Percentiles rank a stretch among this genome's conserved stretches.
phyloP scores from a whole-genome alignment of 2,888 invertebrate species.

The Phanerotoma sp. region DNA sequence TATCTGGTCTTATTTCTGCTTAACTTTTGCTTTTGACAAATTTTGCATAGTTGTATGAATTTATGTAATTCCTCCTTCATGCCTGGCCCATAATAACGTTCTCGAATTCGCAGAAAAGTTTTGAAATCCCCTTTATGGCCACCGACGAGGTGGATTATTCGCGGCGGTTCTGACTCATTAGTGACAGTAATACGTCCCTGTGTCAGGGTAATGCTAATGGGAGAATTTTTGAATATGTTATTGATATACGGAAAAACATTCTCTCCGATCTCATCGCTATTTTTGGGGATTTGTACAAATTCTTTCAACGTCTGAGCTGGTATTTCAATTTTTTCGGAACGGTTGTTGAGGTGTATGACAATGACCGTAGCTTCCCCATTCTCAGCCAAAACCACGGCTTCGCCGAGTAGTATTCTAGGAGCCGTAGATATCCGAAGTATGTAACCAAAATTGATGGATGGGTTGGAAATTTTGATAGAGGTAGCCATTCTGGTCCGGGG shows the following conservation, averaged over 20 bases:
- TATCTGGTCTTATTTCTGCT: slow-evolving; percentile 10
- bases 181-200: no score
- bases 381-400: not conserved
- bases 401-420: not conserved
- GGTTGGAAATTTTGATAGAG: not conserved
- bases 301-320: not conserved
- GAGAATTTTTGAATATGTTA: no score
- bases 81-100: slow-evolving; percentile 29
- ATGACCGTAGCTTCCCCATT: not conserved
- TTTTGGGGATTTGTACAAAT: no score
- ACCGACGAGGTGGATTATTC: slow-evolving; percentile 22
- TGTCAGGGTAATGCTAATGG: no score
- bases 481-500: not conserved
- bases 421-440: not conserved
- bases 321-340: not conserved
- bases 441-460: not conserved
- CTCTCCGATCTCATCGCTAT: no score
- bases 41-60: slow-evolving; percentile 22
- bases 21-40: slow-evolving; percentile 28
- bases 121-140: slow-evolving; percentile 35
- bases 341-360: not conserved
- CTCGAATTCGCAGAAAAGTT: slow-evolving; percentile 26
- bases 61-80: slow-evolving; percentile 27
- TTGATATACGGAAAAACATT: no score
- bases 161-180: no score